Evolutionary conservation across 2,113 vertebrate species (phyloP), one percentile per base, ranked within the genome.

Genomic region (Jaculus jaculus): DNA sequence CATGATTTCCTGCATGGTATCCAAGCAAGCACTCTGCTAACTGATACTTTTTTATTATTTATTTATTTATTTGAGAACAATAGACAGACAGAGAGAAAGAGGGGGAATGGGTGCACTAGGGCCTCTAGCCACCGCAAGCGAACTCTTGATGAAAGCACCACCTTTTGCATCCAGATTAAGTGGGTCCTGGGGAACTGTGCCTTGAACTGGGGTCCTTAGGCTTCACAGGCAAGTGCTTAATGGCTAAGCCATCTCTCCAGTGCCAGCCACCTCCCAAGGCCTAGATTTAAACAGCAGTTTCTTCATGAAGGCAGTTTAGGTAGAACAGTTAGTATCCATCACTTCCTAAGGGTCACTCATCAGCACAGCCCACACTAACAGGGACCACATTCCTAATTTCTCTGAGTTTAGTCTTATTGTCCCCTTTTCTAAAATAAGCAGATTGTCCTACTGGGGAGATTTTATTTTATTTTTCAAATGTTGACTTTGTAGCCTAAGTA

Each of bases 261-360:
- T 39, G 16, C 28, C 11, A 32, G 28, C 2, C n/a, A n/a, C n/a
- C n/a, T 16, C 9, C 32, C 10, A 0, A 69, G 65, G 24, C 3
- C 12, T 0, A 2, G 32, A 54, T 24, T 24, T 16, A 63, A 21
- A 4, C 2, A 65, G 39, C 28, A 39, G 16, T 17, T 24, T 73
- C 4, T 5, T 2, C 0, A 1, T 21, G 63, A 8, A 23, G 15
- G 16, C 21, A 5, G 5, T 32, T 84, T n/a, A 9, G 30, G 18
- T 18, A 63, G 17, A 26, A 12, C 1, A 18, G 23, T 42, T 6
- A 84, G n/a, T n/a, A n/a, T n/a, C 28, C 26, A 13, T 8, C 34
- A 28, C 30, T 42, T 4, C 37, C 13, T 51, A 54, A n/a, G 11
- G 37, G 7, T 1, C 5, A 39, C 63, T 81, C 30, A n/a, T 32